Evolutionary conservation across 2,888 invertebrate species (phyloP).

Genomic region (Euspilapteryx auroguttella): DNA sequence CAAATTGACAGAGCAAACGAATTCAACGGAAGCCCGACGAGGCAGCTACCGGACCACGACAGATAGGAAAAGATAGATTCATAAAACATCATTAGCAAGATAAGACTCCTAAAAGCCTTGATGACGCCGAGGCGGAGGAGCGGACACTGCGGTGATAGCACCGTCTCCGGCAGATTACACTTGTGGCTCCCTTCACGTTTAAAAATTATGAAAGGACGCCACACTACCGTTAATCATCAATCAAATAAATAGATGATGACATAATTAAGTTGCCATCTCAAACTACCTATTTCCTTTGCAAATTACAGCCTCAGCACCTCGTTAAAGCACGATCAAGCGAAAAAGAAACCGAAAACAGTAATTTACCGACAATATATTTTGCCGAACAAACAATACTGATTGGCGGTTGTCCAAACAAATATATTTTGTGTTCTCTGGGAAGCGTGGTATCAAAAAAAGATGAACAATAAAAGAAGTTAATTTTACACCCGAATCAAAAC

Average conservation of each 20-base stretch:
- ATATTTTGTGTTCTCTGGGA: conserved; percentile 13
- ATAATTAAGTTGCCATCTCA: no score
- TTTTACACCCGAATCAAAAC: conserved; percentile 54
- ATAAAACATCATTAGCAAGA: conserved; percentile 59
- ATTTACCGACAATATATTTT: conserved; percentile 14
- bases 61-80: no score
- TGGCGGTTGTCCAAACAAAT: conserved; percentile 11
- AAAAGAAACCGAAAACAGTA: conserved; percentile 14
- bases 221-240: no score
- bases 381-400: conserved; percentile 32
- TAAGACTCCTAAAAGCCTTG: conserved; percentile 42
- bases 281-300: conserved; percentile 13
- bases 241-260: no score
- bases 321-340: conserved; percentile 12
- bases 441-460: conserved; percentile 29
- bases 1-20: no score
- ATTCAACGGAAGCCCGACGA: conserved; percentile 6
- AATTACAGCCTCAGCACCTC: conserved; percentile 10
- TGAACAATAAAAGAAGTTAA: conserved; percentile 37
- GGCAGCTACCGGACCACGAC: conserved; percentile 48
- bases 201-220: conserved; percentile 1
- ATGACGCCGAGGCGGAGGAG: conserved; percentile 25
- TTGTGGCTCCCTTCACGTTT: no score
- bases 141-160: conserved; percentile 15
- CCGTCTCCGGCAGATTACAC: conserved; percentile 6